Evolutionary conservation across 2,888 invertebrate genomes (phyloP).

Genomic region (Crossocerus cetratus): DNA sequence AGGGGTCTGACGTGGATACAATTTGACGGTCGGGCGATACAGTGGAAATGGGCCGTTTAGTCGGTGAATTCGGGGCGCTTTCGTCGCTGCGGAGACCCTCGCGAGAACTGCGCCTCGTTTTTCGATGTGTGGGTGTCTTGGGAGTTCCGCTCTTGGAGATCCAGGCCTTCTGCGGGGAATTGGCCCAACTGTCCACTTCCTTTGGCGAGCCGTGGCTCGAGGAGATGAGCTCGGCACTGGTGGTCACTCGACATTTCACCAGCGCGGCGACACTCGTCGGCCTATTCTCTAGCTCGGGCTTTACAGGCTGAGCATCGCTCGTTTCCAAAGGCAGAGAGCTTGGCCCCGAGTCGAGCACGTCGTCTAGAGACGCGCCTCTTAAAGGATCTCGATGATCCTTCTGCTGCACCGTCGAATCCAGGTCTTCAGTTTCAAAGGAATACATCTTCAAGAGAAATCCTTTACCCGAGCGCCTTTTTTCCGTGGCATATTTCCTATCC

Average conservation of each 20-base stretch:
- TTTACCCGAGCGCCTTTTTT: constrained; percentile 67
- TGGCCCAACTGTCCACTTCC: constrained; percentile 64
- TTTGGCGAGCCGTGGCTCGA: constrained; percentile 57
- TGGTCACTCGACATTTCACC: constrained; percentile 72
- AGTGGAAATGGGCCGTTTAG: constrained; percentile 62
- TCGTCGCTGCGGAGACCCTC: constrained; percentile 53
- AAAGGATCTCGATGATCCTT: constrained; percentile 64
- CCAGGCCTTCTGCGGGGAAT: constrained; percentile 62
- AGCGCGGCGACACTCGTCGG: constrained; percentile 62
- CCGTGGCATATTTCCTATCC: constrained; percentile 23
- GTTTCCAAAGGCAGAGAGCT: constrained; percentile 64
- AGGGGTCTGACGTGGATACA: constrained; percentile 25
- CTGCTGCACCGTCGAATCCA: constrained; percentile 53
- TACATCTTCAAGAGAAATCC: constrained; percentile 73
- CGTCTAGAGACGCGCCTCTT: constrained; percentile 67
- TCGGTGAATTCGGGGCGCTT: constrained; percentile 68
- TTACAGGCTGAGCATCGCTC: constrained; percentile 27
- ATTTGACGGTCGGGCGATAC: constrained; percentile 42
- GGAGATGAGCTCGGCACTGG: constrained; percentile 70
- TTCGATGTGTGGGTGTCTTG: constrained; percentile 25
- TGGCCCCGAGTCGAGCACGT: constrained; percentile 68
- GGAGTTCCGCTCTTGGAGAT: constrained; percentile 26
- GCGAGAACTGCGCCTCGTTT: constrained; percentile 13
- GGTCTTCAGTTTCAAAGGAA: constrained; percentile 73
- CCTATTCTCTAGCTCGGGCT: constrained; percentile 47